These are phyloP conservation scores for Sylvilagus bachmani DNA, from an alignment of 2,113 vertebrate genomes.

Conservation along the genomic window DNA sequence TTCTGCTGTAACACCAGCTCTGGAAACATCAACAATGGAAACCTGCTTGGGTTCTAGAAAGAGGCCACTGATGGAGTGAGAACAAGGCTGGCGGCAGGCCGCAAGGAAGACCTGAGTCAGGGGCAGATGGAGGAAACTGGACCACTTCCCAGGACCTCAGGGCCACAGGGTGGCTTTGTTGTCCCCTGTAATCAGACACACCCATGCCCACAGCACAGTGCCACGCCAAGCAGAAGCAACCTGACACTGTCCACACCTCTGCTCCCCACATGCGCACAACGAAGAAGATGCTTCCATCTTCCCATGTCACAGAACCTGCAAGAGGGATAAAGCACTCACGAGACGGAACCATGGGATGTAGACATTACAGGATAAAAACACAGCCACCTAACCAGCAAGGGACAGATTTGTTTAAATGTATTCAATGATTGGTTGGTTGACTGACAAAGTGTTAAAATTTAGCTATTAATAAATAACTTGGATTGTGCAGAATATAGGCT, in stretches of 20 bases:
- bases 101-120: constrained; percentile 52
- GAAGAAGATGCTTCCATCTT: background rate
- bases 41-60: background rate
- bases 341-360: background rate
- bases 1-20: background rate
- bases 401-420: background rate
- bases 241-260: background rate
- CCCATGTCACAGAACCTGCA: background rate
- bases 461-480: background rate
- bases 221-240: background rate
- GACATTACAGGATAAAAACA: background rate
- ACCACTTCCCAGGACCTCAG: background rate
- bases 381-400: background rate
- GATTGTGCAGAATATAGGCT: background rate
- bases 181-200: constrained; percentile 27
- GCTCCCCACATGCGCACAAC: background rate
- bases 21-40: constrained; percentile 25
- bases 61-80: background rate
- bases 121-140: constrained; percentile 59
- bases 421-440: background rate
- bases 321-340: background rate
- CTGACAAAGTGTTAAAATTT: background rate
- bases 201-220: background rate
- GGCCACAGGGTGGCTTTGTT: constrained; percentile 13
- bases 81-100: background rate